Evolutionary conservation across 2,888 invertebrate genomes (phyloP).

Genomic region (Cylloceria caligata): DNA sequence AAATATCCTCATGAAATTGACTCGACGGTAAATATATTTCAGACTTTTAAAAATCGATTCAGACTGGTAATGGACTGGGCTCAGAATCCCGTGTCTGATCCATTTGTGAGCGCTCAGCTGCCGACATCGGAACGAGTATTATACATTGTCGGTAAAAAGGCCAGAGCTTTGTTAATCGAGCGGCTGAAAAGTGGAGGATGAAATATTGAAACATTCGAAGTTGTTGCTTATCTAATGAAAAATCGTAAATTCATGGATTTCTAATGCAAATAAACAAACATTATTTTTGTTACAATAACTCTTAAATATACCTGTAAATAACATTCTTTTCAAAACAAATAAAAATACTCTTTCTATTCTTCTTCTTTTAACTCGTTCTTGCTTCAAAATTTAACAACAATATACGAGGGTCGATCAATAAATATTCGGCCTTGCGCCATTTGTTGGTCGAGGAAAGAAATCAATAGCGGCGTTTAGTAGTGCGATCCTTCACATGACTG

Average conservation of each 20-base stretch:
- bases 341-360: not conserved
- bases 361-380: not conserved
- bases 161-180: conserved; percentile 87
- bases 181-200: conserved; percentile 89
- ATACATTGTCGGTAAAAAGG: conserved; percentile 88
- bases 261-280: conserved; percentile 49
- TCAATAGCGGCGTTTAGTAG: too few relatives aligned
- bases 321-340: not conserved
- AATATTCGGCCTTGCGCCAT: too few relatives aligned
- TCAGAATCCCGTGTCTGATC: conserved; percentile 89
- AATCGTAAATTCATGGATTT: conserved; percentile 87
- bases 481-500: too few relatives aligned
- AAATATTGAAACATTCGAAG: conserved; percentile 89
- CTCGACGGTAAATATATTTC: conserved; percentile 75
- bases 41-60: conserved; percentile 93
- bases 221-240: conserved; percentile 89
- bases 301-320: not conserved
- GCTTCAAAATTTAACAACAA: not conserved
- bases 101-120: conserved; percentile 86
- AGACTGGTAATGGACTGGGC: conserved; percentile 93
- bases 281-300: not conserved
- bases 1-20: not conserved
- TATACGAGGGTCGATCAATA: too few relatives aligned
- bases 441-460: too few relatives aligned
- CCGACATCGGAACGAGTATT: conserved; percentile 89